A percentile compares a stretch with the other conserved stretches of the same genome.
phyloP scores from a whole-genome alignment of 2,888 invertebrate species.

The Electrophaes corylata region DNA sequence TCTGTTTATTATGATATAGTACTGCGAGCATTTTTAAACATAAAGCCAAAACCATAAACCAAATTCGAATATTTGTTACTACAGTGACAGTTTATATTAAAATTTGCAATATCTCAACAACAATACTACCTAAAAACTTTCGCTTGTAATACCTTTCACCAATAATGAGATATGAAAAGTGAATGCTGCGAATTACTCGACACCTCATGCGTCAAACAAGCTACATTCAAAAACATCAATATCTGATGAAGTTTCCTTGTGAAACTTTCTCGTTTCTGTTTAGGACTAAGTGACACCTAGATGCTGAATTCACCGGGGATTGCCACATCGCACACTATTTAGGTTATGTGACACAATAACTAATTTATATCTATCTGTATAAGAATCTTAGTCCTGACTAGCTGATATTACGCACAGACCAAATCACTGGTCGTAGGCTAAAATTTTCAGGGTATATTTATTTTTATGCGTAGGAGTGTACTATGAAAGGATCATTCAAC shows the following conservation, averaged over 20 bases:
- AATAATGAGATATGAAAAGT: conserved; percentile 54
- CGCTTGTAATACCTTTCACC: conserved; percentile 66
- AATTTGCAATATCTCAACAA: conserved; percentile 34
- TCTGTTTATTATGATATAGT: not conserved
- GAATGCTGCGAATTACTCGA: conserved; percentile 47
- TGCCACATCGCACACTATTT: not conserved
- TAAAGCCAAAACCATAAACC: too few relatives aligned
- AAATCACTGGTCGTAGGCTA: too few relatives aligned
- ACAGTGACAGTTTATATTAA: conserved; percentile 4
- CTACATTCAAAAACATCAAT: conserved; percentile 13
- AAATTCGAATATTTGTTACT: too few relatives aligned
- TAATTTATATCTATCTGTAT: too few relatives aligned
- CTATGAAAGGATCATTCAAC: too few relatives aligned
- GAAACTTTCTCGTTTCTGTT: conserved; percentile 5
- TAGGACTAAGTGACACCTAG: not conserved
- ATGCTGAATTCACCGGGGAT: not conserved
- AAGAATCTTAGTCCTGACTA: too few relatives aligned
- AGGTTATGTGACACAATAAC: not conserved
- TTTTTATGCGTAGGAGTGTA: too few relatives aligned
- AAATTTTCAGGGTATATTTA: too few relatives aligned
- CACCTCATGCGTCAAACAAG: conserved; percentile 18
- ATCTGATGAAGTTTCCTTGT: conserved; percentile 7
- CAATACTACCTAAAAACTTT: conserved; percentile 45
- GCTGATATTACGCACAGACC: too few relatives aligned
- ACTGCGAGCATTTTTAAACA: too few relatives aligned